Base-by-base conservation (phyloP, 2,888 invertebrate species). In the Malachius bipustulatus region DNA sequence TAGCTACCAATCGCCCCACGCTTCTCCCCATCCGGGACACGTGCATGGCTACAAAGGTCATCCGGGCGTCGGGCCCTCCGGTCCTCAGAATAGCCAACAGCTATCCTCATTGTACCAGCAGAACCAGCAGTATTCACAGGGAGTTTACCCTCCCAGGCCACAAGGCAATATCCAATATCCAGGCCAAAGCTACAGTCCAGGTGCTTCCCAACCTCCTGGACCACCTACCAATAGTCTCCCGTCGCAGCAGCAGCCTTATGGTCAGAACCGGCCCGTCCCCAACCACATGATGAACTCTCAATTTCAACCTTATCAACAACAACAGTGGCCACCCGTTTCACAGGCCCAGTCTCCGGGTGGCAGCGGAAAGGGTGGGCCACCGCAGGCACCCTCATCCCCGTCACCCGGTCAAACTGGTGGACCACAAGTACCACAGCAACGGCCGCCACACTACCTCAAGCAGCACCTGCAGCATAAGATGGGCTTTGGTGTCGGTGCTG, bases 381-480 rank as follows among this genome's bases (percentile, higher is more conserved):
- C 56, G 8, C 57, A 53, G 42, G 52, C 56, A 49, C 61, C 69
- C 26, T 67, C 67, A 30, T 69, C 69, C 30, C 67, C 70, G 16
- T 67, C 69, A 38, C 57, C 54, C 31, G 50, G 51, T 16, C 48
- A 40, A 9, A 51, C 62, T 16, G 63, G 66, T 34, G 59, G 66
- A 34, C 65, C 67, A 24, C 24, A 19, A n/a, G 6, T n/a, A n/a
- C 6, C 6, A 8, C 24, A 6, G 6, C 64, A 67, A 32, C 60
- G 73, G 46, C 73, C 71, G 41, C 64, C 73, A 35, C 72, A 73
- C 61, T 77, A 77, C 67, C 67, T 77, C 59, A 77, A 77, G 56
- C 76, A 77, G 58, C 77, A 78, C 61, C 63, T 73, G 40, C 71
- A 78, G 66, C 77, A 79, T 60, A 79, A 79, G 65, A 74, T 77